Evolutionary conservation across 2,113 vertebrate genomes (phyloP).

Genomic region (Alces alces): DNA sequence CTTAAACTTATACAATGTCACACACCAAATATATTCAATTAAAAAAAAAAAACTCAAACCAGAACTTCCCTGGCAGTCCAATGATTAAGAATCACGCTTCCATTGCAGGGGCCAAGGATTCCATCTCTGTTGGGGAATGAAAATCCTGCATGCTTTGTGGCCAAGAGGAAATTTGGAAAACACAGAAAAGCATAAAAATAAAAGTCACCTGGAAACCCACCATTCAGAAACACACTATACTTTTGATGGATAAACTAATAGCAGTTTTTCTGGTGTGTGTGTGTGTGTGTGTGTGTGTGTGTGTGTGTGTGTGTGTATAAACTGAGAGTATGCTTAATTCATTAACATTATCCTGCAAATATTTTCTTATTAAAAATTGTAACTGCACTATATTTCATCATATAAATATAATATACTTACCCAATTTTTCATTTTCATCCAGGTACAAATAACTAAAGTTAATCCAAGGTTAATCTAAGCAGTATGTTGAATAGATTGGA

Average conservation of each 20-base stretch:
- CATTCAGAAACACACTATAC: background rate
- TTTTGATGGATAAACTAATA: background rate
- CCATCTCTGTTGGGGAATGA: background rate
- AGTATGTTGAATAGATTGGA: background rate
- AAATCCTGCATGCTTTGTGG: background rate
- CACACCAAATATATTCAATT: background rate
- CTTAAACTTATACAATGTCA: background rate
- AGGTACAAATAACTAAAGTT: background rate
- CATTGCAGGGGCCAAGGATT: background rate
- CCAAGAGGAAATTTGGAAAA: background rate
- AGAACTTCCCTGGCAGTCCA: background rate
- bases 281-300: background rate
- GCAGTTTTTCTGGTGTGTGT: background rate
- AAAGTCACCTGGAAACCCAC: background rate
- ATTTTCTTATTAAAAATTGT: background rate
- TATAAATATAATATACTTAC: background rate
- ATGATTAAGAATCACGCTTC: background rate
- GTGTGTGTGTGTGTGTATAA: background rate
- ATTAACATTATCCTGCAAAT: background rate
- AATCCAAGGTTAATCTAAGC: background rate
- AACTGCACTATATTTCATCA: background rate
- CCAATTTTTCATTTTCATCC: background rate
- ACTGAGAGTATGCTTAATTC: background rate
- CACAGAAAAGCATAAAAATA: background rate
- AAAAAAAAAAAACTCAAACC: background rate